Evolutionary conservation across 2,888 invertebrate genomes (phyloP).

Genomic region (Trichopoda pennipes): DNA sequence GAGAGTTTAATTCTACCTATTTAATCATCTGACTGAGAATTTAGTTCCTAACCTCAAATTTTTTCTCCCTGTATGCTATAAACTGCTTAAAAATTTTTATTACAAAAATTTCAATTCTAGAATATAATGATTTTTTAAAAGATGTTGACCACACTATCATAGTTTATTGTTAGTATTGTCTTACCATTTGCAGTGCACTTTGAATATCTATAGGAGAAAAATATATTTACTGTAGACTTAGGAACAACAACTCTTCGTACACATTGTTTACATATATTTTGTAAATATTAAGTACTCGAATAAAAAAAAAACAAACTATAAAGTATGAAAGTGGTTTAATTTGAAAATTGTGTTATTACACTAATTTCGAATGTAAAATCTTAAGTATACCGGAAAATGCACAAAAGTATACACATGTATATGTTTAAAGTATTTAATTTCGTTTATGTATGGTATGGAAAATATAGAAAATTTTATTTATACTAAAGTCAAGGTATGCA

Average conservation of each 20-base stretch:
- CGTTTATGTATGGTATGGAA: not conserved
- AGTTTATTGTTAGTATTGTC: not conserved
- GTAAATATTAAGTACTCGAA: constrained; percentile 24
- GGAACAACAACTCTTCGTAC: constrained; percentile 7
- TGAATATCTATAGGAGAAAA: not conserved
- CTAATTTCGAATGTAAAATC: constrained; percentile 45
- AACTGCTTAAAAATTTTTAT: no score
- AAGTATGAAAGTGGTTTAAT: constrained; percentile 52
- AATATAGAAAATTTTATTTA: constrained; percentile 7
- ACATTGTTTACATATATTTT: not conserved
- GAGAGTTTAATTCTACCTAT: no score
- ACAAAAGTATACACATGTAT: constrained; percentile 8
- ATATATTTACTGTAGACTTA: not conserved
- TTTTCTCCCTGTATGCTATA: no score
- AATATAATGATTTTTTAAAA: not conserved
- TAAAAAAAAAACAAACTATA: constrained; percentile 6
- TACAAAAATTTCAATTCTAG: not conserved
- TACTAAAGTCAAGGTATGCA: constrained; percentile 19
- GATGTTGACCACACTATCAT: not conserved
- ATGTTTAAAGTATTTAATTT: not conserved
- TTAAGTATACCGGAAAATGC: constrained; percentile 30
- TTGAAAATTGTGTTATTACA: constrained; percentile 45
- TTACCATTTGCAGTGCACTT: not conserved
- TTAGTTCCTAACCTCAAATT: no score
- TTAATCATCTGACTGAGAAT: no score